phyloP scores from a whole-genome alignment of 2,113 vertebrate genomes.

The Triplophysa rosa region DNA sequence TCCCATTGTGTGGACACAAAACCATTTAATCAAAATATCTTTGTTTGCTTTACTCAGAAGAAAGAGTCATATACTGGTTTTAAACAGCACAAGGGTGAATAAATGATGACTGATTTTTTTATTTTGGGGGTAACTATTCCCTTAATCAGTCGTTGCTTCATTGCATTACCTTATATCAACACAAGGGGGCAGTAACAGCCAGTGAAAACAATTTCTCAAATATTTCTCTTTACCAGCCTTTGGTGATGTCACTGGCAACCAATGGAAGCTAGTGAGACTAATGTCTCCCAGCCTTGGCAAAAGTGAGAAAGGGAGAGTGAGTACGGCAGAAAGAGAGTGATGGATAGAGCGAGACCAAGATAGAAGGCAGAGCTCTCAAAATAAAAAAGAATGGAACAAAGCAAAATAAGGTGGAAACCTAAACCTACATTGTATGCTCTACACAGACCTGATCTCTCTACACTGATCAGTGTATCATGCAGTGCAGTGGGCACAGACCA shows the following conservation, averaged over 20 bases:
- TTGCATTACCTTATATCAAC: slow-evolving; percentile 41
- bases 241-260: slow-evolving; percentile 77
- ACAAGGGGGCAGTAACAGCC: slow-evolving; percentile 66
- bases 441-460: background rate
- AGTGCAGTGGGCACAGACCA: slow-evolving; percentile 4
- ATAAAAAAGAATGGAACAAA: background rate
- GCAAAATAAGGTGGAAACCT: background rate
- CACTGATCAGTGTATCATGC: background rate
- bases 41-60: no score
- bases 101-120: no score
- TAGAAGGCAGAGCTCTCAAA: background rate
- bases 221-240: slow-evolving; percentile 65
- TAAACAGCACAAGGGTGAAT: no score
- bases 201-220: slow-evolving; percentile 21
- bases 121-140: background rate
- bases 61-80: no score
- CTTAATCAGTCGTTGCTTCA: background rate
- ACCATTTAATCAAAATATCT: no score
- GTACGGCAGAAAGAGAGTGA: slow-evolving; percentile 20
- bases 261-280: slow-evolving; percentile 63
- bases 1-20: no score
- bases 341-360: slow-evolving; percentile 28
- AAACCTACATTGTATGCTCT: background rate
- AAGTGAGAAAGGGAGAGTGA: slow-evolving; percentile 1
- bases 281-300: slow-evolving; percentile 46